Conservation (phyloP, 2,797 vertebrate species). For the Cossypha polioptera region DNA sequence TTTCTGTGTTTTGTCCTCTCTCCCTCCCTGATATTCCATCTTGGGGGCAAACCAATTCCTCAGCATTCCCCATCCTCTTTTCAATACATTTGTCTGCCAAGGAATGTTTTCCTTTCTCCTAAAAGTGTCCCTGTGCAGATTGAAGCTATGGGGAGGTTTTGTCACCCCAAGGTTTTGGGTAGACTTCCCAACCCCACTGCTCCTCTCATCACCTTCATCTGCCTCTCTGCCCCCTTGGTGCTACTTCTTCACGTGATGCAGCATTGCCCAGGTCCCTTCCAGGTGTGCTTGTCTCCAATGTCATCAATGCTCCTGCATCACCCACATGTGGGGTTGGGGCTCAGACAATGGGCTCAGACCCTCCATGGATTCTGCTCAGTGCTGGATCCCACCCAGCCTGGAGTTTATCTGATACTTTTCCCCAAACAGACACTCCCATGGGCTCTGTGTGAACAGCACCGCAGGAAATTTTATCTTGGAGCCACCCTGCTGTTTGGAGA, state of each 20-base stretch:
- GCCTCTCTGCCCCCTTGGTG: neutral
- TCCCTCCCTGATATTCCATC: neutral
- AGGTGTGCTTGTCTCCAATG: accelerated
- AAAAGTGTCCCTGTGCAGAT: neutral
- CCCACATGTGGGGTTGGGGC: accelerated
- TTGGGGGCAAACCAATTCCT: neutral
- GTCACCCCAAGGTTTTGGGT: neutral
- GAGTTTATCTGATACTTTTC: neutral
- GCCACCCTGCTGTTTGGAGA: neutral
- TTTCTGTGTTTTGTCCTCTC: neutral
- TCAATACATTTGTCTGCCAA: neutral
- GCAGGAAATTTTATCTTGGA: neutral
- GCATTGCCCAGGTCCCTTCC: neutral
- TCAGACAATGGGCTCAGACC: neutral
- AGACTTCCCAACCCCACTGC: neutral
- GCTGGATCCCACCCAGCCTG: neutral
- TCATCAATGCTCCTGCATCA: neutral
- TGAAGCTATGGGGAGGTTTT: neutral
- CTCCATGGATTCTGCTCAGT: neutral
- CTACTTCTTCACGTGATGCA: accelerated
- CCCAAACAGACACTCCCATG: neutral
- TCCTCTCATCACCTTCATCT: neutral
- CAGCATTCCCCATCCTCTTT: neutral
- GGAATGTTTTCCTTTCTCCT: neutral
- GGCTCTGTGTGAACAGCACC: neutral